Base-by-base conservation (phyloP, 2,113 vertebrate species). In the Condylura cristata region DNA sequence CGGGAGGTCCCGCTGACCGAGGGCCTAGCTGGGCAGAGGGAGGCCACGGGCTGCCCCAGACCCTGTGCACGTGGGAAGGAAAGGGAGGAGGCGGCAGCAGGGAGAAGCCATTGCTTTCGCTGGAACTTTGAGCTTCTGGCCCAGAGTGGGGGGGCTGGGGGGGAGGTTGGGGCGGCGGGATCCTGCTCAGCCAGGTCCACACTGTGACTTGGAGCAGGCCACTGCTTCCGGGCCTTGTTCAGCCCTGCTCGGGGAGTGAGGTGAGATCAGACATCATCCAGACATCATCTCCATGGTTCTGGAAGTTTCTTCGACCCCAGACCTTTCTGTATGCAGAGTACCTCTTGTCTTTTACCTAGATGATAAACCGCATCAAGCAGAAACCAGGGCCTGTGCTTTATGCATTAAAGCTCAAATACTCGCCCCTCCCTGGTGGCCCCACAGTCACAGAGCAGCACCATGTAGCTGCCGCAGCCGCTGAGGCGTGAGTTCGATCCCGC, bases 61-160 rank as follows among this genome's bases (percentile, higher is more conserved):
- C 17, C n/a, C 71, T n/a, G 10, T 65, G 12, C 37, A 5, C 14
- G 28, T 22, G 32, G 26, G 46, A 72, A 74, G 85, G 39, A 34
- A 70, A 58, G 83, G n/a, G 28, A 60, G 41, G 66, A 48, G 16
- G 26, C 53, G 30, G 53, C 14, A 1, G 1, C 14, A 26, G 17
- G 13, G 28, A 16, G 58, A 28, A 26, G 9, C 61, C 39, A 68
- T 9, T 89, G 6, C 30, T 22, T 14, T 66, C 2, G 0, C 44
- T n/a, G 22, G 11, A 39, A 51, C 32, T 63, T 72, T 44, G 71
- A 30, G 13, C 65, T 89, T 81, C 56, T 1, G 17, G 46, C 32
- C 48, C 18, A 1, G 8, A 63, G 3, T 14, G 12, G 9, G 5
- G 9, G 18, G 18, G n/a, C 26, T 30, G 5, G 3, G 7, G n/a